phyloP scores from a whole-genome alignment of 2,888 invertebrate species.

The Prionchulus punctatus region DNA sequence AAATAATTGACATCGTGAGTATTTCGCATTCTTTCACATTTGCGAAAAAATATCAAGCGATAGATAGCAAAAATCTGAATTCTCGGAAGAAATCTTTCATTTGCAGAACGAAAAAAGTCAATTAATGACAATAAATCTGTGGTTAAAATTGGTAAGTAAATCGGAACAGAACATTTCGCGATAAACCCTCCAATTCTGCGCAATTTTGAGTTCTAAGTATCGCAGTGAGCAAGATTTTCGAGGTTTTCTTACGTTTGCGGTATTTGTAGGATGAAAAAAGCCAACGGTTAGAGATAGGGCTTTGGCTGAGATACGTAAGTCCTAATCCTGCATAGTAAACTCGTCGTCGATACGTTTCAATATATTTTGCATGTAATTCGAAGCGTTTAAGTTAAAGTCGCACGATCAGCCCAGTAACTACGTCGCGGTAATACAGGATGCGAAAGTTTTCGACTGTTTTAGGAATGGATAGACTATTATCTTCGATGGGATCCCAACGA shows the following conservation, averaged over 20 bases:
- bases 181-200: too few relatives aligned
- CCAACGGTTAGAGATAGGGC: not conserved
- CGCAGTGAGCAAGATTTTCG: not conserved
- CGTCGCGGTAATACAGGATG: too few relatives aligned
- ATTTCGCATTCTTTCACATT: too few relatives aligned
- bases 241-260: not conserved
- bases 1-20: conserved; percentile 38
- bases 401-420: too few relatives aligned
- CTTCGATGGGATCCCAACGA: conserved; percentile 3
- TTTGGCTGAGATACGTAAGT: not conserved
- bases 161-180: conserved; percentile 2
- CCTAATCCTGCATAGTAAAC: not conserved
- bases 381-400: too few relatives aligned
- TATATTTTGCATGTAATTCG: too few relatives aligned
- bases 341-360: not conserved
- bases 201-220: too few relatives aligned
- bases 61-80: too few relatives aligned
- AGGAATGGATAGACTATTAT: not conserved
- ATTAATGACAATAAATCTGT: conserved; percentile 89
- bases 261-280: conserved; percentile 8
- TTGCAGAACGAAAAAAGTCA: conserved; percentile 66
- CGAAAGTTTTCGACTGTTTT: too few relatives aligned
- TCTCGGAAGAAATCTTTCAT: not conserved
- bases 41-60: too few relatives aligned
- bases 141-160: conserved; percentile 81